Base-by-base conservation (phyloP, 53 echinoderm and acorn worm species). In the Apostichopus leukothele region DNA sequence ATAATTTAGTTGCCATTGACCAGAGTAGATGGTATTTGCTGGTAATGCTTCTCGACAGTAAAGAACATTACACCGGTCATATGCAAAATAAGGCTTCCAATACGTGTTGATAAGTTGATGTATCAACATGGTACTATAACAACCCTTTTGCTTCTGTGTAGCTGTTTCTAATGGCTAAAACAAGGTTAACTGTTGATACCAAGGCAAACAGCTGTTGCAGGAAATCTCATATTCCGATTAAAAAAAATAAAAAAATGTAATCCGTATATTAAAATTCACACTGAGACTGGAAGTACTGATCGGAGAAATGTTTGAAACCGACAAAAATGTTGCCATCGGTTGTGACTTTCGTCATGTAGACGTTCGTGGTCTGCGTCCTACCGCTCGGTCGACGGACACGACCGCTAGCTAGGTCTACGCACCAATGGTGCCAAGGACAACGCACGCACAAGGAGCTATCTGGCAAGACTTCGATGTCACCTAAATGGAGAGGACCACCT, bases 371-470 rank as follows among this genome's bases (percentile, higher is more conserved):
- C 22, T 74, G 63, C 16, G 84, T 88, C 54, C 39, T 93, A 53
- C 90, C 90, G 61, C 73, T 19, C 0, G 93, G 93, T 1, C 73
- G 73, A 66, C 68, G 88, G 52, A 91, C 91, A 59, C 67, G 51
- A 21, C 93, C 93, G 6, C 88, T 86, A 16, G 91, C 74, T 22
- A 93, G 93, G 39, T 91, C 88, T 22, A 93, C 84, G 75, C 91
- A 79, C 93, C 93, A 93, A 23, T 91, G 86, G 75, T 93, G 93
- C 93, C 93, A 93, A 14, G 93, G 93, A 76, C 93, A 93, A 18
- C 86, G 78, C 51, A 93, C 91, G 50, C 93, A 93, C 73, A 93
- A 23, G 9, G 93, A 91, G 80, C 89, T 75, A 68, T 91, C 93
- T 19, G 93, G 93, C 10, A 93, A 75, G 7, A 89, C 91, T 59